Percentiles rank a stretch among this genome's conserved stretches.
These are phyloP conservation scores for Potorous gilbertii DNA, from an alignment of 2,797 vertebrate species.

Conservation along the genomic window DNA sequence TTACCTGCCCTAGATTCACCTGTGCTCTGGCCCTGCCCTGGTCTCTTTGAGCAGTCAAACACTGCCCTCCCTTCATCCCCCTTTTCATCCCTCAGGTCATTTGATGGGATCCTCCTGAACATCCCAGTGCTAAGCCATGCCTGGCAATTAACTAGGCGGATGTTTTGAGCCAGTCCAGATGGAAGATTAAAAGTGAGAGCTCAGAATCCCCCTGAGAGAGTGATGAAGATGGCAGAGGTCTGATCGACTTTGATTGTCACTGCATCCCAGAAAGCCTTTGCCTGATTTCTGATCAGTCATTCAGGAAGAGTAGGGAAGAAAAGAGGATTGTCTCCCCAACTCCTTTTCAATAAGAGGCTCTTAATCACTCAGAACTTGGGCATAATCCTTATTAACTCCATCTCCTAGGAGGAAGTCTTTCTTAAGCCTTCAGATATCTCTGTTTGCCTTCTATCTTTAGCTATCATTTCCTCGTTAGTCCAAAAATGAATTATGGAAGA, in stretches of 20 bases:
- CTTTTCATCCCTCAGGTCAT: background rate
- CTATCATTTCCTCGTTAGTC: background rate
- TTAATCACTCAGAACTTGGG: constrained; percentile 59
- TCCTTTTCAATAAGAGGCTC: constrained; percentile 74
- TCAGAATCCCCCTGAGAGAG: accelerated
- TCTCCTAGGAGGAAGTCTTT: constrained; percentile 56
- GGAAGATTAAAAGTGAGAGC: background rate
- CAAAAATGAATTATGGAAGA: background rate
- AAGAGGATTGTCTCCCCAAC: constrained; percentile 65
- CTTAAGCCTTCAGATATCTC: constrained; percentile 47
- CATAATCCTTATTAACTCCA: constrained; percentile 80
- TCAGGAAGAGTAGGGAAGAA: constrained; percentile 48
- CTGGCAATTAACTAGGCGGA: constrained; percentile 7
- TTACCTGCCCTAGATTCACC: background rate
- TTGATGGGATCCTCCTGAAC: background rate
- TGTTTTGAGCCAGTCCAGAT: background rate
- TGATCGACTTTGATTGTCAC: background rate
- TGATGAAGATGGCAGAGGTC: background rate
- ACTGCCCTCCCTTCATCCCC: background rate
- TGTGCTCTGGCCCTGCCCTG: background rate
- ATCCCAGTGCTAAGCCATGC: background rate
- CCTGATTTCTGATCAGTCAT: constrained; percentile 65
- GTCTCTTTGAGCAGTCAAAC: background rate
- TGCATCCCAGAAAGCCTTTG: background rate
- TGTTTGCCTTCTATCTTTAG: background rate